phyloP scores from a whole-genome alignment of 2,888 invertebrate species.

The Ganaspis brasiliensis region DNA sequence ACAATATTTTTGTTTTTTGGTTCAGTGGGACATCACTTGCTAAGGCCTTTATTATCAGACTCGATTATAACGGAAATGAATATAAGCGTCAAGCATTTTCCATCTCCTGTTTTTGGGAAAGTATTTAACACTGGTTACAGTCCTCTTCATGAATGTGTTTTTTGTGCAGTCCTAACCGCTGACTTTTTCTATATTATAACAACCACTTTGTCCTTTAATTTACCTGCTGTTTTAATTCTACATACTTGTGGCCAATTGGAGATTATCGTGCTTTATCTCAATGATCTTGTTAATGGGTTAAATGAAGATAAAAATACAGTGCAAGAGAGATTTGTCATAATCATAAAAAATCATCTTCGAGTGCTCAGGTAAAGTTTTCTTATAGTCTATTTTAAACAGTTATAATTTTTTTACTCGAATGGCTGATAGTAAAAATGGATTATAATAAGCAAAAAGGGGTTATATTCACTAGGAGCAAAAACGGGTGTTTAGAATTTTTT shows the following conservation, averaged over 20 bases:
- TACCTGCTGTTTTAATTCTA: slow-evolving; percentile 45
- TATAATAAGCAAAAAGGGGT: too few species aligned
- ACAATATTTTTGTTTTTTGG: slow-evolving; percentile 60
- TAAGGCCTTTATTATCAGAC: slow-evolving; percentile 2
- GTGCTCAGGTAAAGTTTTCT: slow-evolving; percentile 47
- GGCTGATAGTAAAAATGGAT: too few species aligned
- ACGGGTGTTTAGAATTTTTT: too few species aligned
- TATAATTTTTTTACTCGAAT: too few species aligned
- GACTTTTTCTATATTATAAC: slow-evolving; percentile 50
- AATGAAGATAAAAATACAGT: not conserved
- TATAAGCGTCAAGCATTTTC: slow-evolving; percentile 28
- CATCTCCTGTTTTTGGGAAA: slow-evolving; percentile 42
- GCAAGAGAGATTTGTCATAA: slow-evolving; percentile 41
- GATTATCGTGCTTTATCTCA: slow-evolving; percentile 46
- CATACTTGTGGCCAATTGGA: slow-evolving; percentile 51
- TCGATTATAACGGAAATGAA: slow-evolving; percentile 9
- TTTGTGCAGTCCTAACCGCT: slow-evolving; percentile 33
- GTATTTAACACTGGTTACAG: slow-evolving; percentile 3
- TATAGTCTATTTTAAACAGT: too few species aligned
- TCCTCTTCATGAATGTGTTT: slow-evolving; percentile 50
- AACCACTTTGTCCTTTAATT: slow-evolving; percentile 49
- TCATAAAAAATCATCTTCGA: slow-evolving; percentile 46
- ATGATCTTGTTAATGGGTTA: slow-evolving; percentile 44
- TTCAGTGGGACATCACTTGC: not conserved
- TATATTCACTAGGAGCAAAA: too few species aligned